These are phyloP conservation scores for Clistopyga incitator DNA, from an alignment of 2,888 invertebrate genomes.

Conservation along the genomic window DNA sequence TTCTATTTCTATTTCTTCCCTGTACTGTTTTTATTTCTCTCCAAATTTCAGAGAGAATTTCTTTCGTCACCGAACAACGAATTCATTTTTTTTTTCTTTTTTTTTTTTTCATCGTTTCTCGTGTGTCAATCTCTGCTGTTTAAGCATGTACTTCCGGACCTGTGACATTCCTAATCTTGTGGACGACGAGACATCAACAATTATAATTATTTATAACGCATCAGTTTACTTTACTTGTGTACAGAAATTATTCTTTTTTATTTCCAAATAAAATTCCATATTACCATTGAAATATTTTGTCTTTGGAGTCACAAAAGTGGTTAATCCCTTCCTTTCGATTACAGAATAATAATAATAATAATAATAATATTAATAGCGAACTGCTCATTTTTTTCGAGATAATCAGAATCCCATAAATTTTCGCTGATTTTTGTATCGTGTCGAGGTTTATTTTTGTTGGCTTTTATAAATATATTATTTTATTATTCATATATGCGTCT, in stretches of 20 bases:
- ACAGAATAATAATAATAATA: neutral
- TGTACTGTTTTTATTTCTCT: neutral
- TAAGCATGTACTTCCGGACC: constrained; percentile 3
- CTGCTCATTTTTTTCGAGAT: constrained; percentile 17
- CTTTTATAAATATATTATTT: constrained; percentile 18
- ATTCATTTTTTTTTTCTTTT: no score
- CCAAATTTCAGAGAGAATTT: neutral
- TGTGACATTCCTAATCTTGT: constrained; percentile 8
- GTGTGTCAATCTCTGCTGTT: neutral
- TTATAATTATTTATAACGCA: constrained; percentile 20
- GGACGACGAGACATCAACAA: neutral
- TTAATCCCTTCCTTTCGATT: neutral
- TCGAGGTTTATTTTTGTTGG: constrained; percentile 37
- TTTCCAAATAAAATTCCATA: constrained; percentile 37
- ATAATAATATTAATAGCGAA: constrained; percentile 9
- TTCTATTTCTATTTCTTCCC: neutral
- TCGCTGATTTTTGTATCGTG: constrained; percentile 25
- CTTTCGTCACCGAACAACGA: constrained; percentile 27
- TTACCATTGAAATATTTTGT: neutral
- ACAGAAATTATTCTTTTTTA: constrained; percentile 29
- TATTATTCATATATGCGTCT: constrained; percentile 29
- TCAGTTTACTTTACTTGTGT: constrained; percentile 16
- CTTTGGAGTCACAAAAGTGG: neutral
- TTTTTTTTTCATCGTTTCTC: constrained; percentile 13
- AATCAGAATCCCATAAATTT: neutral